Evolutionary conservation across 2,888 invertebrate species (phyloP).

Genomic region (Serripes groenlandicus): DNA sequence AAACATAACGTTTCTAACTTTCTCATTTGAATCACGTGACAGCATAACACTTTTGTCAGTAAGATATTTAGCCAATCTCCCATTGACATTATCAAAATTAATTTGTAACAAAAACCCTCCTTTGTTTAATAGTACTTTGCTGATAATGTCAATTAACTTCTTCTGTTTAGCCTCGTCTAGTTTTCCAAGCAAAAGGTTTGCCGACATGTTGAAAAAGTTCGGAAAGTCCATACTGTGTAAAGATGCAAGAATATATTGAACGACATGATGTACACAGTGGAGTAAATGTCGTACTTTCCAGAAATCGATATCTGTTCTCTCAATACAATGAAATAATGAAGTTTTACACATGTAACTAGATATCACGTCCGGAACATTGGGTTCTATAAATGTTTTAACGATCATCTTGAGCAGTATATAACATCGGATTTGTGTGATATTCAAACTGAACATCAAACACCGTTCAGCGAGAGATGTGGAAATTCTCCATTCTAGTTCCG

Average conservation of each 20-base stretch:
- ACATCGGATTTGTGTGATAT: background rate
- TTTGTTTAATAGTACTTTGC: background rate
- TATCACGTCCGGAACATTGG: slow-evolving; percentile 2
- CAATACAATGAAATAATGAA: slow-evolving; percentile 25
- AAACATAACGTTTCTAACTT: too few relatives aligned
- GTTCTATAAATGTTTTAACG: too few relatives aligned
- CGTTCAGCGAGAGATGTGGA: slow-evolving; percentile 15
- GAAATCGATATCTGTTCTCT: background rate
- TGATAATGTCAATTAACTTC: background rate
- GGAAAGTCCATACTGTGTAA: slow-evolving; percentile 11
- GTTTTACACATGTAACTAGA: slow-evolving; percentile 39
- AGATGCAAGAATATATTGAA: background rate
- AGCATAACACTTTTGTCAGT: background rate
- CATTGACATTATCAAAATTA: background rate
- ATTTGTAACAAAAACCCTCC: background rate
- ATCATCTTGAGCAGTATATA: too few relatives aligned
- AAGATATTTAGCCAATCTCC: background rate
- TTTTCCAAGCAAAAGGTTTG: slow-evolving; percentile 28
- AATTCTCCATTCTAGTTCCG: background rate
- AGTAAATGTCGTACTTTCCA: slow-evolving; percentile 15
- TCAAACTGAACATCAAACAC: slow-evolving; percentile 32
- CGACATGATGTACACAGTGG: background rate
- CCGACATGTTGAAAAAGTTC: slow-evolving; percentile 19
- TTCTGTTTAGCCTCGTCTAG: background rate
- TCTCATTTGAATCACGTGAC: background rate